phyloP scores from a whole-genome alignment of 2,113 vertebrate genomes.

The Tetrax tetrax region DNA sequence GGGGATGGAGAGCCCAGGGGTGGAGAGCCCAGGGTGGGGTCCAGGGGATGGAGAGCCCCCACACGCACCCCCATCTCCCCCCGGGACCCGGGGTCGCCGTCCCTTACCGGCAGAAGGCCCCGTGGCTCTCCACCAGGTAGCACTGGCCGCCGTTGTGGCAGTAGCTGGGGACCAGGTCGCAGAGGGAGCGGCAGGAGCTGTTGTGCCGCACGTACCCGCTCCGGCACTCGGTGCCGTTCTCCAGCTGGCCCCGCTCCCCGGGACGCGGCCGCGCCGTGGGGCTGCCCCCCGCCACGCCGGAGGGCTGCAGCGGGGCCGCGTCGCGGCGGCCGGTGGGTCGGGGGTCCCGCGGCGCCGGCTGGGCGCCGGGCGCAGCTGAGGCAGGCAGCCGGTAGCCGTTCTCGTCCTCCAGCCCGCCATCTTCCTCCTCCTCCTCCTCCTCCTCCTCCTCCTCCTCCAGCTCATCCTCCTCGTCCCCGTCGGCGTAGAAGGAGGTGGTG shows the following conservation, averaged over 20 bases:
- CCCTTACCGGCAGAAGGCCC: conserved; percentile 93
- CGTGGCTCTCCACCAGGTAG: conserved; percentile 88
- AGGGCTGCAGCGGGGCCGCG: not conserved
- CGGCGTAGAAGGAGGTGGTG: conserved; percentile 84
- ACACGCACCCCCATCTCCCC: fast-evolving
- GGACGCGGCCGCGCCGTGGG: conserved; percentile 55
- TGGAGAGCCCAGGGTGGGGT: not conserved
- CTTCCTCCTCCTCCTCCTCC: conserved; percentile 63
- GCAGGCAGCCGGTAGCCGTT: conserved; percentile 36
- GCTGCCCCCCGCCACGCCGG: conserved; percentile 34
- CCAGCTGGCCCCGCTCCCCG: conserved; percentile 34
- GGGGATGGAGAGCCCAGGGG: too few species aligned
- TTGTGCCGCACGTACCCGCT: conserved; percentile 84
- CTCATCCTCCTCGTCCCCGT: conserved; percentile 74
- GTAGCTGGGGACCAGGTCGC: conserved; percentile 88
- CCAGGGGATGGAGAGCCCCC: not conserved
- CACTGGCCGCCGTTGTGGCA: conserved; percentile 96
- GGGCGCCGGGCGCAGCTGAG: conserved; percentile 53
- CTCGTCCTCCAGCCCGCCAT: conserved; percentile 58
- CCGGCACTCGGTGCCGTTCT: conserved; percentile 81
- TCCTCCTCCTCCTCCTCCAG: conserved; percentile 60
- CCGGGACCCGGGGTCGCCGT: fast-evolving
- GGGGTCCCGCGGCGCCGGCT: not conserved
- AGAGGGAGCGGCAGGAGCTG: conserved; percentile 88
- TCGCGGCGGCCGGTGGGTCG: not conserved